Evolutionary conservation across 2,888 invertebrate genomes (phyloP).

Genomic region (Pheosia tremula): DNA sequence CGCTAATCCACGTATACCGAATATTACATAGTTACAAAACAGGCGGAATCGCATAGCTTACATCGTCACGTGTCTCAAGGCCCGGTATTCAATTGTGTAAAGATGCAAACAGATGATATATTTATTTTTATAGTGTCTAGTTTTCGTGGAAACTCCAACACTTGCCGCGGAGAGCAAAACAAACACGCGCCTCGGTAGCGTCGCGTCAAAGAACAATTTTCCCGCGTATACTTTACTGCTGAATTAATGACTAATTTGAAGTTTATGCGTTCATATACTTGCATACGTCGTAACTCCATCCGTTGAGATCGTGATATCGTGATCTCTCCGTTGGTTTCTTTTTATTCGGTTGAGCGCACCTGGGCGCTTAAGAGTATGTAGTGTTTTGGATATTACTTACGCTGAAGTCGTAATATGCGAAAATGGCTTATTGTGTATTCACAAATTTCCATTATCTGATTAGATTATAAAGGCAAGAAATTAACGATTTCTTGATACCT

Average conservation of each 20-base stretch:
- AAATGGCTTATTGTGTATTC: background rate
- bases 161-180: conserved; percentile 36
- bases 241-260: conserved; percentile 42
- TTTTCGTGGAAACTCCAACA: conserved; percentile 37
- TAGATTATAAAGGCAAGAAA: background rate
- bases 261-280: conserved; percentile 38
- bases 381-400: background rate
- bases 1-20: background rate
- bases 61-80: conserved; percentile 13
- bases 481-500: background rate
- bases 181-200: conserved; percentile 24
- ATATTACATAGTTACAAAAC: background rate
- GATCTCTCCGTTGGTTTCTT: conserved; percentile 6
- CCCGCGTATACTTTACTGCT: conserved; percentile 28
- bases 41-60: conserved; percentile 6
- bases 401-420: background rate
- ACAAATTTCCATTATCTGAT: background rate
- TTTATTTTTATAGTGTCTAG: conserved; percentile 32
- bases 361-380: background rate
- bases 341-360: background rate
- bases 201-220: conserved; percentile 13
- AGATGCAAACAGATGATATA: conserved; percentile 30
- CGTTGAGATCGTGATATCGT: conserved; percentile 21
- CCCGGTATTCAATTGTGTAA: conserved; percentile 20
- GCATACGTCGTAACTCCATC: conserved; percentile 34